phyloP scores from a whole-genome alignment of 2,888 invertebrate genomes.

The Xylophagus ater region DNA sequence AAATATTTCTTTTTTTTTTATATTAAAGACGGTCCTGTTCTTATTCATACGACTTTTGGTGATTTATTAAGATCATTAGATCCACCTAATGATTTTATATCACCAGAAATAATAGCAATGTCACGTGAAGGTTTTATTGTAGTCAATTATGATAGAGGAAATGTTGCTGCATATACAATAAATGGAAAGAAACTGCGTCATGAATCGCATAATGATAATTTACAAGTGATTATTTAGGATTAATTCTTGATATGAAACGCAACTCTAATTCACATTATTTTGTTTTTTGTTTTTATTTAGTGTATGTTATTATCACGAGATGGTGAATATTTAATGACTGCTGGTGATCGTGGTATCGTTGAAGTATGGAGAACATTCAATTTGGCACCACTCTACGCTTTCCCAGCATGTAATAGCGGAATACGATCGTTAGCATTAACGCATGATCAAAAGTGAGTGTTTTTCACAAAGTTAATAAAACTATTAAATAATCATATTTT shows the following conservation, averaged over 20 bases:
- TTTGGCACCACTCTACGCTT: slow-evolving; percentile 92
- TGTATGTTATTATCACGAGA: slow-evolving; percentile 89
- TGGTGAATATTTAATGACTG: slow-evolving; percentile 97
- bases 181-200: slow-evolving; percentile 82
- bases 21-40: slow-evolving; percentile 76
- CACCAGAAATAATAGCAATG: slow-evolving; percentile 82
- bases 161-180: slow-evolving; percentile 87
- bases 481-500: background rate
- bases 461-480: slow-evolving; percentile 1
- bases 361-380: slow-evolving; percentile 98
- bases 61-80: slow-evolving; percentile 88
- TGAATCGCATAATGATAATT: slow-evolving; percentile 88
- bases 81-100: slow-evolving; percentile 60
- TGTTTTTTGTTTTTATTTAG: slow-evolving; percentile 41
- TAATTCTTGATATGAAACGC: slow-evolving; percentile 1
- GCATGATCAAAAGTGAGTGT: slow-evolving; percentile 92
- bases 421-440: slow-evolving; percentile 89
- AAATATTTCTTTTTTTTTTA: slow-evolving; percentile 6
- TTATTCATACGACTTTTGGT: slow-evolving; percentile 96
- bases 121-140: slow-evolving; percentile 94
- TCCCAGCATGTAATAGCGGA: slow-evolving; percentile 93
- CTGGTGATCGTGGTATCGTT: slow-evolving; percentile 92
- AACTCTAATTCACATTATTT: background rate
- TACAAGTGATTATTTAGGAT: slow-evolving; percentile 59
- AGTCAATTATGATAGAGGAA: slow-evolving; percentile 84